Percentiles rank a stretch among this genome's conserved stretches.
These are phyloP conservation scores for Meteorus cinctellus DNA, from an alignment of 2,888 invertebrate genomes.

Conservation along the genomic window DNA sequence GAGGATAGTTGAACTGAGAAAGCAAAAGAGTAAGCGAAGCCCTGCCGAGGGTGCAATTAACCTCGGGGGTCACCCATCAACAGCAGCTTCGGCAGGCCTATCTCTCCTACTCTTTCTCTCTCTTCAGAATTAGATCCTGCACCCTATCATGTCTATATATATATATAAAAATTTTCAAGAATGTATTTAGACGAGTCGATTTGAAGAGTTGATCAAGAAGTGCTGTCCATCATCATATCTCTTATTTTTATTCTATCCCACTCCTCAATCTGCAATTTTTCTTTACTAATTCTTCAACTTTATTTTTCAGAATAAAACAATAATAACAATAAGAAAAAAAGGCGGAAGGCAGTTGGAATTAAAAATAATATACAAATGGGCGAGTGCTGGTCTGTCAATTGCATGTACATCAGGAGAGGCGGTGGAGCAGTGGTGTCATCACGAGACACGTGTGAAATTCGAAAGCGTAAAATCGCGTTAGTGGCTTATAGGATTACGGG, in stretches of 20 bases:
- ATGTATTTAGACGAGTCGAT: conserved; percentile 6
- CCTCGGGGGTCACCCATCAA: conserved; percentile 61
- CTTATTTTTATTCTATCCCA: conserved; percentile 1
- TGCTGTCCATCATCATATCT: conserved; percentile 1
- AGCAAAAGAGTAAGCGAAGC: conserved; percentile 45
- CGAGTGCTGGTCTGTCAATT: conserved; percentile 52
- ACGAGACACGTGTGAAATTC: conserved; percentile 62
- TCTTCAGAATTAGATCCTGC: conserved; percentile 13
- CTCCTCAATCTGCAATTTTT: neutral
- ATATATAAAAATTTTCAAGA: neutral
- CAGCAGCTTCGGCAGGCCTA: conserved; percentile 23
- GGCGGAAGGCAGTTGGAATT: neutral
- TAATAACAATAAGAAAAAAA: neutral
- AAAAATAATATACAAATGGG: conserved; percentile 19
- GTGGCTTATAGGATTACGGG: conserved; percentile 65
- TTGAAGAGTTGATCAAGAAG: conserved; percentile 6
- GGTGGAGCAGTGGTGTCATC: conserved; percentile 58
- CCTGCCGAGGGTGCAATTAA: conserved; percentile 64
- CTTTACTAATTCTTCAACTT: neutral
- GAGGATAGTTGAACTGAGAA: conserved; percentile 1
- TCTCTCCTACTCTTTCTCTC: neutral
- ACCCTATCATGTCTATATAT: neutral
- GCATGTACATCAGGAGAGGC: conserved; percentile 61
- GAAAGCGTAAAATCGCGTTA: conserved; percentile 70
- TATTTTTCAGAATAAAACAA: neutral